phyloP scores from a whole-genome alignment of 2,797 vertebrate genomes.

The Gephyroberyx darwinii region DNA sequence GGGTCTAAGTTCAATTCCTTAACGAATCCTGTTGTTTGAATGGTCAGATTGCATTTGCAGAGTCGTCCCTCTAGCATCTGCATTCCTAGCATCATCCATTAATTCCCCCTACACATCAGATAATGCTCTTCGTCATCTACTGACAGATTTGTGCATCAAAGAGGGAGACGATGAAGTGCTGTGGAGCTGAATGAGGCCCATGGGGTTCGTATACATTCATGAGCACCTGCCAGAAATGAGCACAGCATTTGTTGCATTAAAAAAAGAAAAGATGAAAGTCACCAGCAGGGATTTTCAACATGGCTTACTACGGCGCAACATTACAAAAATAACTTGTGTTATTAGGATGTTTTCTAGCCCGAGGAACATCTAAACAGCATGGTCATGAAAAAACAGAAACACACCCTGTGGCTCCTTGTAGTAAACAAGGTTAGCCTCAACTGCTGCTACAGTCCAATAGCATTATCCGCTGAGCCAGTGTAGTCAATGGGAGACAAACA shows the following conservation, averaged over 20 bases:
- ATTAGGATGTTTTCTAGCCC: not conserved
- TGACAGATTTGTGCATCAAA: slow-evolving; percentile 8
- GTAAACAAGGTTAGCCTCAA: slow-evolving; percentile 46
- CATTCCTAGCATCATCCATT: not conserved
- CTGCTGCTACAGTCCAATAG: slow-evolving; percentile 38
- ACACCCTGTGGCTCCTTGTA: slow-evolving; percentile 15
- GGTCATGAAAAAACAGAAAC: slow-evolving; percentile 27
- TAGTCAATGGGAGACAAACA: slow-evolving; percentile 42
- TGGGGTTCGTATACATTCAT: not conserved
- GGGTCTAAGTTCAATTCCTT: not conserved
- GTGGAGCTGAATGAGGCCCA: slow-evolving; percentile 18
- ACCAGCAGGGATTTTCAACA: not conserved
- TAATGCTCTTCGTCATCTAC: slow-evolving; percentile 6
- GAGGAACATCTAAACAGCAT: slow-evolving; percentile 1
- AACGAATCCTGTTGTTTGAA: not conserved
- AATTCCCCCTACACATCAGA: not conserved
- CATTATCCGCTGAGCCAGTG: slow-evolving; percentile 41
- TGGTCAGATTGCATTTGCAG: not conserved
- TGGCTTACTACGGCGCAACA: slow-evolving; percentile 2
- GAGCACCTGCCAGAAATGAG: slow-evolving; percentile 19
- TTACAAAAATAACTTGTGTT: not conserved
- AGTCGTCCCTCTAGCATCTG: not conserved
- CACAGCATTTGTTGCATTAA: not conserved
- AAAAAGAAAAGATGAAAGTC: not conserved
- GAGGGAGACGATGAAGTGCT: not conserved